phyloP scores from a whole-genome alignment of 2,888 invertebrate species.

The Coleophora deauratella region DNA sequence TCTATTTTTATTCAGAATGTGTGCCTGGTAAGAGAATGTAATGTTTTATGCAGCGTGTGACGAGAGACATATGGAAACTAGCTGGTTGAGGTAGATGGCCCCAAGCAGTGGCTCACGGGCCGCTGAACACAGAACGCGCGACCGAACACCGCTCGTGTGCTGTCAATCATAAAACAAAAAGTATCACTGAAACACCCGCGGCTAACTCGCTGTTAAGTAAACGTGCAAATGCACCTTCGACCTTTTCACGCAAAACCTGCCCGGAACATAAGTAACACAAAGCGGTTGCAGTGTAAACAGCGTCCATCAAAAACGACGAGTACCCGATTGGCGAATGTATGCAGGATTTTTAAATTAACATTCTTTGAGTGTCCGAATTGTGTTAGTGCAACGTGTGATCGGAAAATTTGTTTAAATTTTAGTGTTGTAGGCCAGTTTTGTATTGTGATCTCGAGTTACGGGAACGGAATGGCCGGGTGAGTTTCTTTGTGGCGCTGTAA shows the following conservation, averaged over 20 bases:
- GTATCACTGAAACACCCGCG: slow-evolving; percentile 50
- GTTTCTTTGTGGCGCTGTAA: slow-evolving; percentile 42
- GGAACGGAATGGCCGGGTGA: slow-evolving; percentile 8
- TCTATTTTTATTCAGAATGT: no score
- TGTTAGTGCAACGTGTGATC: no score
- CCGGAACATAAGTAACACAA: slow-evolving; percentile 35
- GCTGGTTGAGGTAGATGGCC: slow-evolving; percentile 50
- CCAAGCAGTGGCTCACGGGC: slow-evolving; percentile 58
- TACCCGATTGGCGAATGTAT: no score
- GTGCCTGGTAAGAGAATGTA: no score
- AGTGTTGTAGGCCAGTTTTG: no score
- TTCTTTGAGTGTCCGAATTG: not conserved
- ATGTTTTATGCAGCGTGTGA: slow-evolving; percentile 47
- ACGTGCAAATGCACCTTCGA: slow-evolving; percentile 30
- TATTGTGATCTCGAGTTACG: not conserved
- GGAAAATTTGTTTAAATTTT: no score
- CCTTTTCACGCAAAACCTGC: slow-evolving; percentile 38
- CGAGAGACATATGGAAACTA: slow-evolving; percentile 37
- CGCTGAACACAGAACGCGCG: slow-evolving; percentile 61
- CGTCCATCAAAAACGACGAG: slow-evolving; percentile 4
- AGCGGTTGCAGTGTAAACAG: slow-evolving; percentile 35
- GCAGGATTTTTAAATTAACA: not conserved
- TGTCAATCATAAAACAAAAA: slow-evolving; percentile 71
- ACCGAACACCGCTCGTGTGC: slow-evolving; percentile 66
- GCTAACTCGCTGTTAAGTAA: slow-evolving; percentile 55